Percentiles rank a stretch among this genome's conserved stretches.
These are phyloP conservation scores for Galendromus occidentalis DNA, from an alignment of 1,140 invertebrate species.

Conservation along the genomic window DNA sequence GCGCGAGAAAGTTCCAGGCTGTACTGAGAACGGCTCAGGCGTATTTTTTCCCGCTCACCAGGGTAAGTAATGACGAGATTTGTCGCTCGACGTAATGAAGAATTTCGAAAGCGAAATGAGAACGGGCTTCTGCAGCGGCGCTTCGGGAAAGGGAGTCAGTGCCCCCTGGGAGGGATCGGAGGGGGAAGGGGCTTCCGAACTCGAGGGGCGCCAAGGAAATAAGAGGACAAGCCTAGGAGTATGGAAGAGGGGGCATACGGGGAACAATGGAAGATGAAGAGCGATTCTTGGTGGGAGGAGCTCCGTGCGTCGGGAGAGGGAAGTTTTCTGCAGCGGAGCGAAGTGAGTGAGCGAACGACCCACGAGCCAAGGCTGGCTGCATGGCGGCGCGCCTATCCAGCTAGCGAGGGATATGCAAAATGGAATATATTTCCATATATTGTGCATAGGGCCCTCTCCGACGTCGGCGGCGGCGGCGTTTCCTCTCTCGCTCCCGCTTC, in stretches of 20 bases:
- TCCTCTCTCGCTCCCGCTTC: neutral
- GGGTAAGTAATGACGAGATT: no score
- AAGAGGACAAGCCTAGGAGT: no score
- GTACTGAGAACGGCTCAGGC: no score
- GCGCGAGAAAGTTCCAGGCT: no score
- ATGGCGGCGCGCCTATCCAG: no score
- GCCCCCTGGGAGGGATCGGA: neutral
- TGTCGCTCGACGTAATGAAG: slow-evolving; percentile 6
- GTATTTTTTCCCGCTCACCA: no score
- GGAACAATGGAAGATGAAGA: slow-evolving; percentile 12
- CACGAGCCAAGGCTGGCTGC: no score
- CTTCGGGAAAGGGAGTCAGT: neutral
- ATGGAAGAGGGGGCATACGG: neutral
- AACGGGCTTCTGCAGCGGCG: neutral
- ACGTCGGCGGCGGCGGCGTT: neutral
- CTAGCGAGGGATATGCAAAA: slow-evolving; percentile 10
- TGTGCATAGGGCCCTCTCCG: slow-evolving; percentile 7
- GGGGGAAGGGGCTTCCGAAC: neutral
- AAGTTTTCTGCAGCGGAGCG: neutral
- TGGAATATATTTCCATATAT: slow-evolving; percentile 12
- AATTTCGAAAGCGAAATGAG: slow-evolving; percentile 11
- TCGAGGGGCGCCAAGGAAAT: no score
- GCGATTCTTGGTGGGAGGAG: slow-evolving; percentile 12
- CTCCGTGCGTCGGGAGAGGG: neutral
- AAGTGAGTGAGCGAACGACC: no score